Base-by-base conservation (phyloP, 2,113 vertebrate species). In the Stigmatopora nigra region DNA sequence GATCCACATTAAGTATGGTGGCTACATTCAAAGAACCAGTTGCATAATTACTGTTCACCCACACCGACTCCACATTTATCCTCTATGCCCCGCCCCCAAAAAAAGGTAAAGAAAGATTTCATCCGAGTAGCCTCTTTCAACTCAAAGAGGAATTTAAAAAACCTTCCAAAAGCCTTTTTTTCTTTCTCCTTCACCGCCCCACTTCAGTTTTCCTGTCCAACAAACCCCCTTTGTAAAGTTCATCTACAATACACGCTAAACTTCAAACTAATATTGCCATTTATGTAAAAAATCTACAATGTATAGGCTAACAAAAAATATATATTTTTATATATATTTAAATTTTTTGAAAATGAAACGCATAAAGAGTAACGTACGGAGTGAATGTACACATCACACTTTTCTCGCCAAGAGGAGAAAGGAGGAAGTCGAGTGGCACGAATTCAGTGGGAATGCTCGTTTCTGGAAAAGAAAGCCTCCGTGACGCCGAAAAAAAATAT, bases 221-320 rank as follows among this genome's bases (percentile, higher is more conserved):
- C 83, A 84, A 82, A n/a, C n/a, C n/a, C 83, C 82, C 85, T 80
- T 73, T 78, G 69, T 84, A 83, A 76, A 81, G 84, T 78, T 87
- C 83, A 86, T 86, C 88, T 88, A 89, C 87, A 86, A 90, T 90
- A 90, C 88, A 90, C 84, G 88, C 85, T 90, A 88, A 87, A 89
- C 85, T 88, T 88, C 86, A 86, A 89, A 88, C 88, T 89, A 91
- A 89, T 90, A 88, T 89, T 86, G 80, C 88, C 87, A 87, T 88
- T 87, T 87, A 88, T 89, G 88, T 91, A 91, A 88, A 84, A 91
- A 91, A 91, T 91, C 91, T 92, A 91, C 90, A 92, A 89, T 91
- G 90, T 91, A 92, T 91, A 91, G 88, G 88, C 89, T 92, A 92
- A 92, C 90, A 91, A 91, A 92, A 92, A 91, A 92, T 90, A 92